Conservation (phyloP, 2,113 vertebrate genomes). For the Phylloscopus trochiloides region DNA sequence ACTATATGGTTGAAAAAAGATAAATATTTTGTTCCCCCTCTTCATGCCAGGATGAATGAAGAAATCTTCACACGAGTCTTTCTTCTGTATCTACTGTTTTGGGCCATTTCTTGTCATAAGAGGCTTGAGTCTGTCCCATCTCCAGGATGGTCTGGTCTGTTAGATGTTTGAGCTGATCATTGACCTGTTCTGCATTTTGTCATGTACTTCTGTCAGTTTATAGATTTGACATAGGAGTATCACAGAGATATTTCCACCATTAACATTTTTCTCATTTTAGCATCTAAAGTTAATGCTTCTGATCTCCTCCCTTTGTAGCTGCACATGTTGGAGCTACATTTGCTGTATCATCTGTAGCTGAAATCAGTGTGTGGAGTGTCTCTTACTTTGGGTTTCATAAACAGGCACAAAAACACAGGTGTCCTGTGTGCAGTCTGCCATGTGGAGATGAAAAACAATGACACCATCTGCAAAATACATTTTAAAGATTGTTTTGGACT, state of each 20-base stretch:
- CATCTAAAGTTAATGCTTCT: not conserved
- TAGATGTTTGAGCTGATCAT: not conserved
- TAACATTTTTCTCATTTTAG: not conserved
- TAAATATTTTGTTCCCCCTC: not conserved
- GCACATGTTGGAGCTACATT: not conserved
- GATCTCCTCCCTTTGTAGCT: not conserved
- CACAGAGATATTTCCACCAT: not conserved
- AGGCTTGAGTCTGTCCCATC: not conserved
- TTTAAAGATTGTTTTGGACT: not conserved
- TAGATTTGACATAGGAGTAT: not conserved
- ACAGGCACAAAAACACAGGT: not conserved
- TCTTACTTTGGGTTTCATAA: not conserved
- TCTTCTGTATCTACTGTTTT: not conserved
- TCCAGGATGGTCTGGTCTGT: not conserved
- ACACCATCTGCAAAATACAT: not conserved
- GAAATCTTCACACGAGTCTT: not conserved
- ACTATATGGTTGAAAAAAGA: not conserved
- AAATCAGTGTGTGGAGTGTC: not conserved
- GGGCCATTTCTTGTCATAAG: not conserved
- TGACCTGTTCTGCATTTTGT: not conserved
- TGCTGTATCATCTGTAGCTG: not conserved
- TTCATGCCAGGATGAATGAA: not conserved
- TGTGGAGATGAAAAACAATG: not conserved
- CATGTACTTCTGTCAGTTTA: not conserved
- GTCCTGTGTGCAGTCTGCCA: not conserved